Conservation (phyloP, 2,888 invertebrate genomes). For the Oxystoma pomonae region DNA sequence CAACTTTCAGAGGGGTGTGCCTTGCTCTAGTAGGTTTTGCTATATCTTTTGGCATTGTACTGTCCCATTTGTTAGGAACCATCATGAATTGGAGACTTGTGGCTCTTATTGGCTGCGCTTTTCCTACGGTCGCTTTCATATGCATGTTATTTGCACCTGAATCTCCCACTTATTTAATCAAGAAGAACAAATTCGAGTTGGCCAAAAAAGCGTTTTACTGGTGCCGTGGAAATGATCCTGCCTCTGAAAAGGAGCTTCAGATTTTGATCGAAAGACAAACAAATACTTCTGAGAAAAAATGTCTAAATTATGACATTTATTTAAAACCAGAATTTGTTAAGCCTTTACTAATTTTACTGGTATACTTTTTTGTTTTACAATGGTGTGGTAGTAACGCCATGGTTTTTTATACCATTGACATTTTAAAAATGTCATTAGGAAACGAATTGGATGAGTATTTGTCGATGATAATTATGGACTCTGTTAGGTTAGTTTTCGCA, state of each 20-base stretch:
- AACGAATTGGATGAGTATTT: conserved; percentile 25
- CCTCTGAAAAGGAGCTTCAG: conserved; percentile 50
- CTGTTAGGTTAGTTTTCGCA: conserved; percentile 12
- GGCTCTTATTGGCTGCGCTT: conserved; percentile 33
- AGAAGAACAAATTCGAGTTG: conserved; percentile 54
- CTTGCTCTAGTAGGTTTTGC: conserved; percentile 57
- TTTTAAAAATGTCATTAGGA: conserved; percentile 54
- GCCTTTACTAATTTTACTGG: conserved; percentile 57
- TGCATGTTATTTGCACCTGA: conserved; percentile 57
- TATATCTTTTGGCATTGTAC: conserved; percentile 59
- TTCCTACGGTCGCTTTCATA: conserved; percentile 51
- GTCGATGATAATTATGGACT: conserved; percentile 21
- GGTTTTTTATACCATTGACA: conserved; percentile 64
- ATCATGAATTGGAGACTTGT: conserved; percentile 56
- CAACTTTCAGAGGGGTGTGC: conserved; percentile 53
- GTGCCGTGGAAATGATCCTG: conserved; percentile 48
- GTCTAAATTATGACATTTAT: conserved; percentile 3
- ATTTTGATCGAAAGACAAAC: conserved; percentile 45
- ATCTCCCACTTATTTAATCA: conserved; percentile 63
- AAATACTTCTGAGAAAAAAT: neutral
- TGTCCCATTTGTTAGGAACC: conserved; percentile 62
- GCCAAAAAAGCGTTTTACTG: conserved; percentile 57
- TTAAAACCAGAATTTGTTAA: conserved; percentile 51
- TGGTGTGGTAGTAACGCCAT: conserved; percentile 67
- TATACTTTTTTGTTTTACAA: conserved; percentile 62